Evolutionary conservation across 2,113 vertebrate species (phyloP).

Genomic region (Eonycteris spelaea): DNA sequence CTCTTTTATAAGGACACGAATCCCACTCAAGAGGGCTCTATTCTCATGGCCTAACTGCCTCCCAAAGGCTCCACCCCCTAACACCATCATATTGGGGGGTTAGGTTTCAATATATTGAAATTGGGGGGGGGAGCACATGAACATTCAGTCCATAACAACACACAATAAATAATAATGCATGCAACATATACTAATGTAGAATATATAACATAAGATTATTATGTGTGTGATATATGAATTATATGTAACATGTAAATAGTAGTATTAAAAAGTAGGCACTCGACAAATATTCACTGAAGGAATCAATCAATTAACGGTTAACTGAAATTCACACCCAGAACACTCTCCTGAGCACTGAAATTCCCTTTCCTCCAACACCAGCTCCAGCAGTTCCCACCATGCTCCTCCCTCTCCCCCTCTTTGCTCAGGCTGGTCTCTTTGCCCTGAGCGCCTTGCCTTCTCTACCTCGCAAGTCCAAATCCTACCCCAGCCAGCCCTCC

Average conservation of each 20-base stretch:
- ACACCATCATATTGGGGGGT: not conserved
- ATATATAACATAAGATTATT: not conserved
- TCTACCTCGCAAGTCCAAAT: not conserved
- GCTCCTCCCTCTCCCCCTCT: rapidly evolving
- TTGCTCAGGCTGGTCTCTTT: not conserved
- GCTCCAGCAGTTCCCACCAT: not conserved
- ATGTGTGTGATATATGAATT: not conserved
- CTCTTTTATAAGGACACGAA: not conserved
- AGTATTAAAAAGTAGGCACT: not conserved
- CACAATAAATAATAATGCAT: not conserved
- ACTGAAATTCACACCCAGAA: not conserved
- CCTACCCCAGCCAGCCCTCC: not conserved
- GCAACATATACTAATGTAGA: not conserved
- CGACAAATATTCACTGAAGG: not conserved
- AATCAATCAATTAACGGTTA: not conserved
- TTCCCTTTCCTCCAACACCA: not conserved
- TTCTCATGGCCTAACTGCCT: not conserved
- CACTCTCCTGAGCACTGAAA: not conserved
- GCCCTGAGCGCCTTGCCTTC: not conserved
- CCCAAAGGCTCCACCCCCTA: no score
- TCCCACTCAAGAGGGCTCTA: not conserved
- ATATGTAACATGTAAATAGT: not conserved
- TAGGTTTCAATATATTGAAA: not conserved
- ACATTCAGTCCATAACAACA: not conserved
- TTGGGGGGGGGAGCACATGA: not conserved